Evolutionary conservation across 1,140 invertebrate genomes (phyloP).

Genomic region (Sinella curviseta): DNA sequence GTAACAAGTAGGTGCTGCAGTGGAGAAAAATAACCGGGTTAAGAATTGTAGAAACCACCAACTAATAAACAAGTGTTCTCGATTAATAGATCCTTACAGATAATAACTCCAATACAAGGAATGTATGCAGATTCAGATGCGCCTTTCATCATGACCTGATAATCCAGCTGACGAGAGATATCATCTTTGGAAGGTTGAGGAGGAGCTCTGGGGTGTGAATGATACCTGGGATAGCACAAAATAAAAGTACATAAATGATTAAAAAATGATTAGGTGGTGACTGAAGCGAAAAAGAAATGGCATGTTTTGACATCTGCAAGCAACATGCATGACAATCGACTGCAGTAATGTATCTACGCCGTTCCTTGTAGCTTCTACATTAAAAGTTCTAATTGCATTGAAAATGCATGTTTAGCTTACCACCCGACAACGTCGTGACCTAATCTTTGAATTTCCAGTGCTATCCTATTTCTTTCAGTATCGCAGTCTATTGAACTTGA

Average conservation of each 20-base stretch:
- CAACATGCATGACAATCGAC: too few relatives aligned
- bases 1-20: slow-evolving; percentile 67
- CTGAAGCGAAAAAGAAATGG: too few relatives aligned
- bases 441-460: slow-evolving; percentile 69
- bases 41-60: neutral
- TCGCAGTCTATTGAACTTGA: slow-evolving; percentile 72
- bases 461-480: slow-evolving; percentile 72
- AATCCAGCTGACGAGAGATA: slow-evolving; percentile 87
- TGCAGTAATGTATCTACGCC: too few relatives aligned
- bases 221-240: too few relatives aligned
- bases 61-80: too few relatives aligned
- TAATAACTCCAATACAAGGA: slow-evolving; percentile 89
- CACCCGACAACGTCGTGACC: slow-evolving; percentile 83
- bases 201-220: slow-evolving; percentile 75
- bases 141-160: slow-evolving; percentile 92
- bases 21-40: too few relatives aligned
- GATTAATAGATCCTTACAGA: too few relatives aligned
- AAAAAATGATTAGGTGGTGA: too few relatives aligned
- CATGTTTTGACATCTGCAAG: too few relatives aligned
- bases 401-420: too few relatives aligned
- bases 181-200: slow-evolving; percentile 59
- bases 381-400: neutral
- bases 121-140: slow-evolving; percentile 83
- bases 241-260: too few relatives aligned
- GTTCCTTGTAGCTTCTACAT: too few relatives aligned